A percentile compares a stretch with the other conserved stretches of the same genome.
phyloP scores from a whole-genome alignment of 1,140 invertebrate species.

The Araneus ventricosus region DNA sequence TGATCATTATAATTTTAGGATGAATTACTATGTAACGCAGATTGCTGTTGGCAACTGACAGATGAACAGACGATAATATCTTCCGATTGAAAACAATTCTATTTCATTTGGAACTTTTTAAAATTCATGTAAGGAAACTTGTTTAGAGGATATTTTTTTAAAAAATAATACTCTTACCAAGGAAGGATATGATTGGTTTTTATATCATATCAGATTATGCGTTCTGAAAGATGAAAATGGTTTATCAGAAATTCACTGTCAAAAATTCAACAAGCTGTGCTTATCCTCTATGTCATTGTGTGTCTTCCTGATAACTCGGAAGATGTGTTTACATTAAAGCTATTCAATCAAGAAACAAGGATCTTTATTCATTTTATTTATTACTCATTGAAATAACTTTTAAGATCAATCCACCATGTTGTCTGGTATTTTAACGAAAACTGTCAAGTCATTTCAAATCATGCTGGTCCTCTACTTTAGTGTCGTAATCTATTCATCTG shows the following conservation, averaged over 20 bases:
- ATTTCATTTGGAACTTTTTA: background rate
- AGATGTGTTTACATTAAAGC: background rate
- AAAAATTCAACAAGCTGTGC: background rate
- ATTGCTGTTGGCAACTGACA: background rate
- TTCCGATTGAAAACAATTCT: background rate
- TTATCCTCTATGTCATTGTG: background rate
- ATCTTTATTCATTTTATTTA: constrained; percentile 14
- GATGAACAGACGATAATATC: background rate
- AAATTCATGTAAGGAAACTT: background rate
- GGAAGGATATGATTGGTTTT: background rate
- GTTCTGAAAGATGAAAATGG: background rate
- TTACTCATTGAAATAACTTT: constrained; percentile 18
- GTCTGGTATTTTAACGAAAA: background rate
- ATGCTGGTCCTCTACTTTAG: background rate
- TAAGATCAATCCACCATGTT: background rate
- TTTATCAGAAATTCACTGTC: background rate
- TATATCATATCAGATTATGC: background rate
- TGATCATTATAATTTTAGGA: background rate
- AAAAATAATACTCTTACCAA: no score
- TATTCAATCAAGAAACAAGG: background rate
- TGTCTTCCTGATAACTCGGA: background rate
- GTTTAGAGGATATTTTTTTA: no score
- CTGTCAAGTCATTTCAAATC: background rate
- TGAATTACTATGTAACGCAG: background rate
- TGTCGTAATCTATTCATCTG: background rate